These are phyloP conservation scores for Smutsia gigantea DNA, from an alignment of 2,797 vertebrate genomes.

Conservation along the genomic window DNA sequence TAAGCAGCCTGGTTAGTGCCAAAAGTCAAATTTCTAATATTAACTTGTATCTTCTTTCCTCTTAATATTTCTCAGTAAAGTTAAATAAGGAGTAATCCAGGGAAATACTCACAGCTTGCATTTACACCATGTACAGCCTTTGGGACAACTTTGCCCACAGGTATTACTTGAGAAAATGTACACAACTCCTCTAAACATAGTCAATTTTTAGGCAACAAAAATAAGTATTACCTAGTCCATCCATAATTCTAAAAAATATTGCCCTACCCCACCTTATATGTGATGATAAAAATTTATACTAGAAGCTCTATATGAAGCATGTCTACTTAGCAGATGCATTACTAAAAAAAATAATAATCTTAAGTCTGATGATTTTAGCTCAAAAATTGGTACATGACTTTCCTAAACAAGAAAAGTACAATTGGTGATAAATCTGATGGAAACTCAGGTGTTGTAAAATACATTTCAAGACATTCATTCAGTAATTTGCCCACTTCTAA, in stretches of 20 bases:
- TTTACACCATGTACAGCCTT: neutral
- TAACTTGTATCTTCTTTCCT: neutral
- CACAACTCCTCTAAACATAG: neutral
- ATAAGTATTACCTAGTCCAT: neutral
- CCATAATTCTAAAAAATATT: neutral
- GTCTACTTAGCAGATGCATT: neutral
- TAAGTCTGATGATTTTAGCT: neutral
- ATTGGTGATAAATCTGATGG: neutral
- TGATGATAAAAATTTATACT: neutral
- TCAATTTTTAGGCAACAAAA: conserved; percentile 5
- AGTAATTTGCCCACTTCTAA: conserved; percentile 37
- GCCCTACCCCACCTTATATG: neutral
- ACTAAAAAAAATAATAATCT: neutral
- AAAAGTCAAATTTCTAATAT: conserved; percentile 16
- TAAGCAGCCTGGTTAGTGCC: neutral
- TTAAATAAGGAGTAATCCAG: neutral
- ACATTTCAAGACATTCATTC: conserved; percentile 1
- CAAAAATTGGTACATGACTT: neutral
- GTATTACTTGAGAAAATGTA: neutral
- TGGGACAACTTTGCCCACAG: neutral
- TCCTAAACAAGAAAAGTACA: conserved; percentile 14
- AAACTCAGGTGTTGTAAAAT: neutral
- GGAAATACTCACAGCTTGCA: neutral
- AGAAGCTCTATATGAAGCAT: neutral
- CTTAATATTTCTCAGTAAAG: conserved; percentile 19